Conservation (phyloP, 2,113 vertebrate species). For the Steatornis caripensis region DNA sequence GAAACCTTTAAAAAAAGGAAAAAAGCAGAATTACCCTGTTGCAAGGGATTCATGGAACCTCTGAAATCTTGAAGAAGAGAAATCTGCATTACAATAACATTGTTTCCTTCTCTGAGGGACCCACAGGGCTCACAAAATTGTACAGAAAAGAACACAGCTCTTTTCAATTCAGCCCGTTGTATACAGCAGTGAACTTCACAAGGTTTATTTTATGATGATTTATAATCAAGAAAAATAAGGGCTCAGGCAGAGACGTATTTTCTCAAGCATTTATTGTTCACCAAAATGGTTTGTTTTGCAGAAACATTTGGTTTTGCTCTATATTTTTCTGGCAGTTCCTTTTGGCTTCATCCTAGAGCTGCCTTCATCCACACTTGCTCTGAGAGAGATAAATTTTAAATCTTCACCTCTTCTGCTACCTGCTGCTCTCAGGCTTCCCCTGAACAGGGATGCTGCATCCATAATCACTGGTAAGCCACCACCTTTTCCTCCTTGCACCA, state of each 20-base stretch:
- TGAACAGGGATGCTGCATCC: neutral
- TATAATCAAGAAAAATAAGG: conserved; percentile 49
- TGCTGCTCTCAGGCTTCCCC: neutral
- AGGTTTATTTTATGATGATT: conserved; percentile 53
- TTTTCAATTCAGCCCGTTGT: conserved; percentile 31
- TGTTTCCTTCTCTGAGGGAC: conserved; percentile 49
- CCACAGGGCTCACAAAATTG: conserved; percentile 17
- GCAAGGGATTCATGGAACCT: neutral
- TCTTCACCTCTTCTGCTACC: neutral
- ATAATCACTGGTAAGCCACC: neutral
- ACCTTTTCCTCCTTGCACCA: neutral
- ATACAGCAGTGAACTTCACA: neutral
- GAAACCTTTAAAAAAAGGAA: neutral
- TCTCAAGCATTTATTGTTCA: conserved; percentile 52
- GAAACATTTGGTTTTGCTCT: conserved; percentile 31
- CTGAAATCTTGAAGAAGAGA: conserved; percentile 37
- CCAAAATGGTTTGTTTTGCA: conserved; percentile 50
- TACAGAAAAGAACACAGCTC: conserved; percentile 32
- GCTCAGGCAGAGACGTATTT: conserved; percentile 40
- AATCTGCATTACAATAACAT: conserved; percentile 69
- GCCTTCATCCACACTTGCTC: neutral
- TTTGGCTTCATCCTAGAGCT: neutral
- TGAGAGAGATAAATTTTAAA: neutral
- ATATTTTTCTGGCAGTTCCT: neutral
- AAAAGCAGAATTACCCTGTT: conserved; percentile 11